phyloP scores from a whole-genome alignment of 1,140 invertebrate genomes.

The Zaprionus davidi region DNA sequence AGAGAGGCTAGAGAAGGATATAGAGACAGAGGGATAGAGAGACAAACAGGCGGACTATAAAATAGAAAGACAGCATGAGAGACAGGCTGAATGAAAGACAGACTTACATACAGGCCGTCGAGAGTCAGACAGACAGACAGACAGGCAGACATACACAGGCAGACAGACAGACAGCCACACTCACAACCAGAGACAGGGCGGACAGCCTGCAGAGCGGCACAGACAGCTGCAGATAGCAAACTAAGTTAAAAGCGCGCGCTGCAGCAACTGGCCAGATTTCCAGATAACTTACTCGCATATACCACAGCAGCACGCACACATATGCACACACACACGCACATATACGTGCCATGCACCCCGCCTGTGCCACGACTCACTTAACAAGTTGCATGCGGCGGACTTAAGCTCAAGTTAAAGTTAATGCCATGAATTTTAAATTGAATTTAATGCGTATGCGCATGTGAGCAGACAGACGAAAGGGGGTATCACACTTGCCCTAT shows the following conservation, averaged over 20 bases:
- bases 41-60: background rate
- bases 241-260: slow-evolving; percentile 70
- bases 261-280: slow-evolving; percentile 52
- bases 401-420: slow-evolving; percentile 81
- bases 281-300: slow-evolving; percentile 43
- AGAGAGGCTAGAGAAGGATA: background rate
- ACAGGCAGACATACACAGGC: background rate
- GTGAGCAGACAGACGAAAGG: slow-evolving; percentile 28
- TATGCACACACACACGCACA: background rate
- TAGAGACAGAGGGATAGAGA: background rate
- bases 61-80: background rate
- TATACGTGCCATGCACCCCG: background rate
- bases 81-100: background rate
- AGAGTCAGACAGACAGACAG: background rate
- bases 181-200: background rate
- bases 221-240: slow-evolving; percentile 50
- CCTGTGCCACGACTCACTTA: slow-evolving; percentile 48
- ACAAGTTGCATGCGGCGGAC: slow-evolving; percentile 78
- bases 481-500: background rate
- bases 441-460: slow-evolving; percentile 76
- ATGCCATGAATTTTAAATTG: slow-evolving; percentile 82
- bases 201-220: background rate
- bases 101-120: background rate
- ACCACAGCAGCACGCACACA: slow-evolving; percentile 15
- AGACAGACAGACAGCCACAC: background rate